Evolutionary conservation across 2,888 invertebrate species (phyloP).

Genomic region (Hylaea fasciaria): DNA sequence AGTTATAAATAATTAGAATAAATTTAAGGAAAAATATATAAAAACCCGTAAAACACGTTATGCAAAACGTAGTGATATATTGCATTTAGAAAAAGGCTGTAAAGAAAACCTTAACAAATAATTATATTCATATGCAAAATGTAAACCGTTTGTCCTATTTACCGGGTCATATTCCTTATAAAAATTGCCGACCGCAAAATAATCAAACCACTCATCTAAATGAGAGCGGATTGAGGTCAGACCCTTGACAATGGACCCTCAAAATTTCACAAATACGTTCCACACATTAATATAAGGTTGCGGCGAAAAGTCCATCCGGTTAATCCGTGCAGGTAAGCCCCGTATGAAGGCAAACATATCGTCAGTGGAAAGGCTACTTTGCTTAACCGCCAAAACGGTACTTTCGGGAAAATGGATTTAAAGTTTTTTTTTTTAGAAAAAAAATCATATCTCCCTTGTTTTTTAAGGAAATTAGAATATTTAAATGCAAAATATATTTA

Average conservation of each 20-base stretch:
- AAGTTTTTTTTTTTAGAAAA: too few species aligned
- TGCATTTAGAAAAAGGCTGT: too few species aligned
- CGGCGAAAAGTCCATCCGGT: slow-evolving; percentile 36
- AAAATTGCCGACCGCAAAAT: slow-evolving; percentile 26
- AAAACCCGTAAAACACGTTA: too few species aligned
- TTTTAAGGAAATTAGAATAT: too few species aligned
- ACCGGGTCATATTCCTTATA: slow-evolving; percentile 2
- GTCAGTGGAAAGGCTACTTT: too few species aligned
- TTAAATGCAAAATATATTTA: too few species aligned
- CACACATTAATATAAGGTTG: slow-evolving; percentile 36
- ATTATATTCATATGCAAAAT: background rate
- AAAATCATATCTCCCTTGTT: too few species aligned
- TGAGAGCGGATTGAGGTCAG: slow-evolving; percentile 30
- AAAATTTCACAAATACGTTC: slow-evolving; percentile 34
- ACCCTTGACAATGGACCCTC: slow-evolving; percentile 37
- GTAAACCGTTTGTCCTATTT: slow-evolving; percentile 7
- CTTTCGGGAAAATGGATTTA: too few species aligned
- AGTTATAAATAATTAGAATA: too few species aligned
- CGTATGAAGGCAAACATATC: slow-evolving; percentile 50
- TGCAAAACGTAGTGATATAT: too few species aligned
- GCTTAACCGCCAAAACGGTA: too few species aligned
- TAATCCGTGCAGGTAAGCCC: slow-evolving; percentile 32
- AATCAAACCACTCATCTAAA: slow-evolving; percentile 31
- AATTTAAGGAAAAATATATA: too few species aligned
- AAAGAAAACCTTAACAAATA: slow-evolving; percentile 1